These are phyloP conservation scores for Bilobella aurantiaca DNA, from an alignment of 1,140 invertebrate species.

Conservation along the genomic window DNA sequence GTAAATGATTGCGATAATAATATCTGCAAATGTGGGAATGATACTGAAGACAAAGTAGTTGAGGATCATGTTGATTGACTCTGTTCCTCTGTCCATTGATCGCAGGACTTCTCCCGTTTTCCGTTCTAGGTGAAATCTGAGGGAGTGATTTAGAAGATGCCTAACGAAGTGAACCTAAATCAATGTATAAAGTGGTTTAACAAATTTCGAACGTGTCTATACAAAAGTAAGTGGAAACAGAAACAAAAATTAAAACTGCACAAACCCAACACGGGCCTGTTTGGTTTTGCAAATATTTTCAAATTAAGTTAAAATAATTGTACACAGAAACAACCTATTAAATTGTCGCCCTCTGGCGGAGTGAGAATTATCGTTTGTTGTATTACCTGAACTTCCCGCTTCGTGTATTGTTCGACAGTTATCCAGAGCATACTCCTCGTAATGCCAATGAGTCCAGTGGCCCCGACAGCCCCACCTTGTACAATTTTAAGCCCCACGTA, in stretches of 20 bases:
- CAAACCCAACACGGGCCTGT: too few relatives aligned
- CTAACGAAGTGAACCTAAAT: conserved; percentile 42
- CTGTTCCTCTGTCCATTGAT: conserved; percentile 52
- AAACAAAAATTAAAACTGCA: too few relatives aligned
- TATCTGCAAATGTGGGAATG: conserved; percentile 52
- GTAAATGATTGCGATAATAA: conserved; percentile 52
- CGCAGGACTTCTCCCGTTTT: conserved; percentile 54
- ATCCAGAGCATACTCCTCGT: conserved; percentile 51
- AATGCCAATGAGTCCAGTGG: conserved; percentile 49
- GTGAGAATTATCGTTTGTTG: too few relatives aligned
- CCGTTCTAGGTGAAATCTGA: conserved; percentile 48
- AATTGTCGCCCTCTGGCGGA: too few relatives aligned
- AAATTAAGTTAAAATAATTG: too few relatives aligned
- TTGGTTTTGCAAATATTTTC: too few relatives aligned
- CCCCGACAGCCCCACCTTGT: conserved; percentile 45
- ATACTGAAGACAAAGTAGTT: conserved; percentile 45
- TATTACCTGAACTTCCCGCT: conserved; percentile 45
- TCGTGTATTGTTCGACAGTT: conserved; percentile 52
- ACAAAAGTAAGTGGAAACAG: too few relatives aligned
- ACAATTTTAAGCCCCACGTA: conserved; percentile 47
- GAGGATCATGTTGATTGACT: conserved; percentile 48
- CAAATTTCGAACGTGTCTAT: too few relatives aligned
- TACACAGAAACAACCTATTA: too few relatives aligned
- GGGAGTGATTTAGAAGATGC: conserved; percentile 46
- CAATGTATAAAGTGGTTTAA: too few relatives aligned